Evolutionary conservation across 2,113 vertebrate genomes (phyloP), one percentile per base, ranked within the genome.

Genomic region (Cottus gobio): DNA sequence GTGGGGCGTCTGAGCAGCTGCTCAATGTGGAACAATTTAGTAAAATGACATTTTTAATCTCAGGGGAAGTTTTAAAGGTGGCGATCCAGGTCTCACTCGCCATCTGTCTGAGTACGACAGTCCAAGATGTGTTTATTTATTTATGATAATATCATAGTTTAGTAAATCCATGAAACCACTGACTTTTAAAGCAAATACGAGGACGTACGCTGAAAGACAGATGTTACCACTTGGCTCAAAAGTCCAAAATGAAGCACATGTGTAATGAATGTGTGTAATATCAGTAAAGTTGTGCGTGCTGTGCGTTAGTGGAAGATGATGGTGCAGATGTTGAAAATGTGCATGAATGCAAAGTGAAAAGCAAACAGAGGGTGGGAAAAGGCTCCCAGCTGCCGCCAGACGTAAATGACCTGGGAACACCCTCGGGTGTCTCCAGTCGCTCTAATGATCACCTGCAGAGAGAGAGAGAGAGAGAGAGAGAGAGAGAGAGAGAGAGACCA

Each of bases 1-100:
- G 66, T 42, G 18, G 5, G 37, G 48, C 63, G 56, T 48, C 72
- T 66, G 42, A 83, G 61, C 54, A 26, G 36, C 60, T 65, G 71
- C 58, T 54, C 63, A 44, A 56, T 39, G 12, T 36, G 67, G 52
- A 79, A 30, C 2, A 3, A 10, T 3, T 42, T 60, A 12, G 24
- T 30, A 15, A 34, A 62, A 56, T 16, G n/a, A 30, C 3, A 1
- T 66, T 37, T 80, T 63, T 20, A 65, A 65, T 76, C 15, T 67
- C 5, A 0, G 24, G 15, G 39, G 26, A 54, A 12, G 54, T 67
- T 71, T 81, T 13, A 46, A 1, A 24, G 18, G 31, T 60, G 20
- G 31, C 26, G 46, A 70, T 37, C 64, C 15, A 36, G 36, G n/a
- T 10, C 42, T 44, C 42, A 44, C 42, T 44, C 52, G 0, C 10